phyloP scores from a whole-genome alignment of 1,140 invertebrate species.

The Archivesica marissinica region DNA sequence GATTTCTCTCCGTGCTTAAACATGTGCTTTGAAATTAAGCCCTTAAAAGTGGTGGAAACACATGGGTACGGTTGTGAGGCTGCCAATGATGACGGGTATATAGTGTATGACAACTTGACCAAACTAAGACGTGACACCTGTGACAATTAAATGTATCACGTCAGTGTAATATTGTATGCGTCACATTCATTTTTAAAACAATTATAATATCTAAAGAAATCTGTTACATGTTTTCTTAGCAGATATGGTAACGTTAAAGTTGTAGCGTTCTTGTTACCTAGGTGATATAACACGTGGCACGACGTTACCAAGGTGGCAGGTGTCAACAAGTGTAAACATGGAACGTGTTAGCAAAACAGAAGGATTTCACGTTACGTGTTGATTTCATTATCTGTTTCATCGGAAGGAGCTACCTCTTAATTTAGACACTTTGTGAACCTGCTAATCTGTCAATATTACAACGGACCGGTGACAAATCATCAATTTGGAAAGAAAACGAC shows the following conservation, averaged over 20 bases:
- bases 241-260: not conserved
- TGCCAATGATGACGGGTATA: no score
- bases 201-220: not conserved
- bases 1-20: no score
- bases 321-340: slow-evolving; percentile 60
- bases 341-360: slow-evolving; percentile 60
- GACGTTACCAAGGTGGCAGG: slow-evolving; percentile 38
- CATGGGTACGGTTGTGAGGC: no score
- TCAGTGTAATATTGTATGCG: no score
- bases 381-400: slow-evolving; percentile 40
- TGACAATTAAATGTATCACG: no score
- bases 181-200: no score
- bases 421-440: not conserved
- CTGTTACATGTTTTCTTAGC: slow-evolving; percentile 6
- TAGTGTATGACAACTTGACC: no score
- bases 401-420: slow-evolving; percentile 18
- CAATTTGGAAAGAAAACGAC: no score
- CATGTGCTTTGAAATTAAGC: no score
- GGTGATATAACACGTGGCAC: slow-evolving; percentile 59
- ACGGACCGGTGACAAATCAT: not conserved
- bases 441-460: slow-evolving; percentile 5
- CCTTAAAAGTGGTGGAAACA: no score
- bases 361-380: slow-evolving; percentile 36
- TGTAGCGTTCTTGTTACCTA: slow-evolving; percentile 2
- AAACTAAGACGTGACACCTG: no score